Base-by-base conservation (phyloP, 23 tunicate species). In the Halocynthia roretzi region DNA sequence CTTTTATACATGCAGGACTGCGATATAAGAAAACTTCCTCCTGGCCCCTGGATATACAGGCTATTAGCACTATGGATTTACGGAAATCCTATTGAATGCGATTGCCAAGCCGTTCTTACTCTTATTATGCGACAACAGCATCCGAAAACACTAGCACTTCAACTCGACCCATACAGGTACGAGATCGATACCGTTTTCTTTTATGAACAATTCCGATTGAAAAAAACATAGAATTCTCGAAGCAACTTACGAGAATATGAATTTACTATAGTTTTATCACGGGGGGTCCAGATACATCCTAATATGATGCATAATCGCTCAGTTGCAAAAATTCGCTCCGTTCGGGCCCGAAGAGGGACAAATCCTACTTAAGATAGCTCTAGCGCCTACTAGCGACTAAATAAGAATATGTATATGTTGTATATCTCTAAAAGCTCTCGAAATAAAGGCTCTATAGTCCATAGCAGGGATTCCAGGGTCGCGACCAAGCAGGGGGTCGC, bases 31-130 rank as follows among this genome's bases (percentile, higher is more conserved):
- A 76, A 71, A 19, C 62, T 89, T 7, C 96, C 88, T 12, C 19
- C 52, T 48, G 88, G 88, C 4, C 83, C 79, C 7, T 89, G 96
- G 96, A 31, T 84, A 11, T 68, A 61, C 22, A 54, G 76, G 10
- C 56, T 89, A 31, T 9, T 10, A 7, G 84, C 69, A 14, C 54
- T 84, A 61, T 83, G 87, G 87, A 56, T 89, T 68, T 89, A 89
- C 49, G 88, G 96, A 56, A 89, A 89, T 70, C 96, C 96, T 17
- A 48, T 89, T 20, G 51, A 56, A 54, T 89, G 96, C 77, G 68
- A 58, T 11, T 89, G 96, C 64, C 62, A 21, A 14, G 77, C 77
- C 7, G 44, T 80, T 19, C 76, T 44, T n/a, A 81, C 85, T 8
- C 68, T 87, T 50, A 21, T 87, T 0, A 69, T 49, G 8, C 51